Base-by-base conservation (phyloP, 2,113 vertebrate genomes). In the Echinops telfairi region DNA sequence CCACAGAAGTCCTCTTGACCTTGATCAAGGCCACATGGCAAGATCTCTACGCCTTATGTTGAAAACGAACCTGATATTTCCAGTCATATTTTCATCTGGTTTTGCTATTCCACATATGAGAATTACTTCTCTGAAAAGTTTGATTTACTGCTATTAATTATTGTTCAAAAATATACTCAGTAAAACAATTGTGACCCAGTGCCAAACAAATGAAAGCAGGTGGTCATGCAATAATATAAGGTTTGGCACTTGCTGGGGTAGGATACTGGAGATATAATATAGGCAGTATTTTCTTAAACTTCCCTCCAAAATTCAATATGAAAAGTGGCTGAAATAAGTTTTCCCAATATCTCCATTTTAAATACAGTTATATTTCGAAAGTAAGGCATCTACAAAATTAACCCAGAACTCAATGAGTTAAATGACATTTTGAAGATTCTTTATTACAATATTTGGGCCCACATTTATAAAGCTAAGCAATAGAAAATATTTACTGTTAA, bases 201-300 rank as follows among this genome's bases (percentile, higher is more conserved):
- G 96, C 96, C 94, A 97, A 97, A 97, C 91, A 97, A 97, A 96
- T 97, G 94, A 97, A 98, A 97, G 97, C 96, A 98, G 97, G 97
- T 98, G 96, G 97, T 95, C 96, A 84, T 95, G 84, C 95, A 97
- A 97, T 95, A 82, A 53, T 94, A 89, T 93, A 97, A 96, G 33
- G 38, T 82, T 96, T 94, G 68, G 20, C 83, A 40, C 57, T 53
- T 53, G 9, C 5, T 53, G 94, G 57, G 4, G 5, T 38, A 23
- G 23, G 7, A 57, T 53, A 2, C 47, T 53, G 12, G 88, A 71
- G 33, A 71, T 92, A 78, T 62, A 91, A 79, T 58, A 66, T 47
- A 83, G 86, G 68, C 12, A 90, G 53, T 95, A 90, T 89, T 83
- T 93, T 96, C 66, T 89, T 94, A 96, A 96, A 94, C 94, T 91